A percentile compares a stretch with the other conserved stretches of the same genome.
These are phyloP conservation scores for Hoplodrina ambigua DNA, from an alignment of 2,888 invertebrate genomes.

Conservation along the genomic window DNA sequence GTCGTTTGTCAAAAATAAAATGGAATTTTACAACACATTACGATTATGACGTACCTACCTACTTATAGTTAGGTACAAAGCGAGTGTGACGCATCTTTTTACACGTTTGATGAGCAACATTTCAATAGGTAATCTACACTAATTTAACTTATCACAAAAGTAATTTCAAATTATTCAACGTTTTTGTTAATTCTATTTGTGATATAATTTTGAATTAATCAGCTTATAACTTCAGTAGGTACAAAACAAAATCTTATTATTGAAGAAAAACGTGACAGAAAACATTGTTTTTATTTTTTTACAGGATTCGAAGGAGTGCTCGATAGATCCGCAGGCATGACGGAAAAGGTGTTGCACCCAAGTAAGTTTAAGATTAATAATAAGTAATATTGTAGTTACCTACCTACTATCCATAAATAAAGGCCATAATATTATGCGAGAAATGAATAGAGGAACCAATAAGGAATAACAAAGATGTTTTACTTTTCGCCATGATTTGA, in stretches of 20 bases:
- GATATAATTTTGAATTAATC: neutral
- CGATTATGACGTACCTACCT: constrained; percentile 41
- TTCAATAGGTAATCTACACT: constrained; percentile 3
- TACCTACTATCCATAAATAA: neutral
- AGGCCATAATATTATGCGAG: neutral
- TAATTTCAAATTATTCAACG: neutral
- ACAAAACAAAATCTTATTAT: neutral
- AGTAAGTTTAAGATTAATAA: constrained; percentile 89
- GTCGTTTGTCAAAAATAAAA: constrained; percentile 33
- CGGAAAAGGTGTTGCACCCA: constrained; percentile 95
- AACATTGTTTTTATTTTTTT: constrained; percentile 61
- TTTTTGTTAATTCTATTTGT: constrained; percentile 12
- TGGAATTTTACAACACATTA: constrained; percentile 56
- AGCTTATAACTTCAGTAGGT: too few relatives aligned
- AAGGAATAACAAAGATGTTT: neutral
- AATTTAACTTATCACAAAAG: neutral
- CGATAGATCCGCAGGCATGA: constrained; percentile 92
- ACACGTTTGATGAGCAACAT: constrained; percentile 25
- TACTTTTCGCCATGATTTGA: neutral
- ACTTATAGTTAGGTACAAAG: constrained; percentile 26
- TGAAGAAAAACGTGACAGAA: neutral
- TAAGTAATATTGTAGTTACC: too few relatives aligned
- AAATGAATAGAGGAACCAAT: neutral
- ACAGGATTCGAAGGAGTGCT: constrained; percentile 91
- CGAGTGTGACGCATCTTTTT: constrained; percentile 57